These are phyloP conservation scores for Turdus rufiventris DNA, from an alignment of 2,113 vertebrate genomes.

Conservation along the genomic window DNA sequence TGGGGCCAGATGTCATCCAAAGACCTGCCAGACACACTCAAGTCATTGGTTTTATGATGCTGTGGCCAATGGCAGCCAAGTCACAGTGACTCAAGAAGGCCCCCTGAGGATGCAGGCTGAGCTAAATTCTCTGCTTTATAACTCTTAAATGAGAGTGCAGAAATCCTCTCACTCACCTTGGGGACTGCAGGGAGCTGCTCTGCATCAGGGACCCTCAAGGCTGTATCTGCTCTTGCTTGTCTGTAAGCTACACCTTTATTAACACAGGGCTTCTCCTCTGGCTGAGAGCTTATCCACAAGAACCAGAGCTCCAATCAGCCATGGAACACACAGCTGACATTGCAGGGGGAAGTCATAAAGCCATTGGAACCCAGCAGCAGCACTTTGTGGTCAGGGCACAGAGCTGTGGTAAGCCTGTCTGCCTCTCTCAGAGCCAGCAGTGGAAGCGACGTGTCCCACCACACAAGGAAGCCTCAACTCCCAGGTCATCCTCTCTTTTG, in stretches of 20 bases:
- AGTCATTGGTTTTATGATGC: background rate
- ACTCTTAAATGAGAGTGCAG: background rate
- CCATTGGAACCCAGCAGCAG: background rate
- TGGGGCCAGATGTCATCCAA: background rate
- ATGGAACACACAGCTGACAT: rapidly evolving
- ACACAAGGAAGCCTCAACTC: background rate
- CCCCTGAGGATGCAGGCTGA: background rate
- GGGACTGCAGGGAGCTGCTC: background rate
- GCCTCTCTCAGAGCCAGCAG: background rate
- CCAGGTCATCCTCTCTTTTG: background rate
- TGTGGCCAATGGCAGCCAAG: background rate
- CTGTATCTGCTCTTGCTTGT: background rate
- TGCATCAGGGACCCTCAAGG: background rate
- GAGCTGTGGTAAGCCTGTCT: background rate
- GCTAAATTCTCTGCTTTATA: background rate
- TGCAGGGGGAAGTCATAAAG: background rate
- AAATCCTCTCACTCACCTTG: background rate
- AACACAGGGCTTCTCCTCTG: background rate
- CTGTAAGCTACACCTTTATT: background rate
- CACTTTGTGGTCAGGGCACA: background rate
- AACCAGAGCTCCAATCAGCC: background rate
- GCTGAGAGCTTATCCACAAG: background rate
- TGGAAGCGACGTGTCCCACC: background rate
- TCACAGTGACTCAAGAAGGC: background rate
- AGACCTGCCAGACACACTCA: background rate